phyloP scores from a whole-genome alignment of 2,113 vertebrate genomes.

The Telmatochromis sp. region DNA sequence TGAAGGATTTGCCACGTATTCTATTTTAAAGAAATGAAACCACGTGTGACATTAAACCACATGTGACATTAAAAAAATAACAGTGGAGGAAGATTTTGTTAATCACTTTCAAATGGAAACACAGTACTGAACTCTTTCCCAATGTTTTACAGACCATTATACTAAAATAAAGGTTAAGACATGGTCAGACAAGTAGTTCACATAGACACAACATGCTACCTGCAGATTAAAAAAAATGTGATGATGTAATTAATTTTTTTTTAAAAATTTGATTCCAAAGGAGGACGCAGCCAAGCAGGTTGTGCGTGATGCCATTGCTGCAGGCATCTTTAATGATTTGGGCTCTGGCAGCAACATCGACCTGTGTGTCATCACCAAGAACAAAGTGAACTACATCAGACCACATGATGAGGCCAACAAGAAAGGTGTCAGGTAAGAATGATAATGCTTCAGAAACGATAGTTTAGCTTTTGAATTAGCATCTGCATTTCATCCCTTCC shows the following conservation, averaged over 20 bases:
- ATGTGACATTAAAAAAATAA: background rate
- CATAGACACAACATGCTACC: background rate
- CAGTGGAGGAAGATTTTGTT: background rate
- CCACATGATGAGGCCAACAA: constrained; percentile 87
- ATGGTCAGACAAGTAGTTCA: background rate
- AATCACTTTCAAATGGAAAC: background rate
- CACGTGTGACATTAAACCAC: background rate
- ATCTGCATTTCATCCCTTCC: background rate
- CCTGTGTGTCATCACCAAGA: constrained; percentile 90
- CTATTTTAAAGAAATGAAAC: background rate
- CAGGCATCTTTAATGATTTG: constrained; percentile 93
- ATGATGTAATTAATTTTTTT: background rate
- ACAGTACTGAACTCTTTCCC: background rate
- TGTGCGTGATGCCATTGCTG: constrained; percentile 90
- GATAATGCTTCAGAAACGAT: background rate
- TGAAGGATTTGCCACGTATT: background rate
- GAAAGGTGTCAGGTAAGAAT: constrained; percentile 85
- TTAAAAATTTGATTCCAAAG: constrained; percentile 32
- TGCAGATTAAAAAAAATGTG: background rate
- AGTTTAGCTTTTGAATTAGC: background rate
- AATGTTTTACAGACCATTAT: background rate
- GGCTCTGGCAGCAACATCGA: constrained; percentile 97
- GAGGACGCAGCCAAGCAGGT: constrained; percentile 88
- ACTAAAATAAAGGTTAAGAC: background rate
- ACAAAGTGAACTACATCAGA: constrained; percentile 87